These are phyloP conservation scores for Drosophila atripex DNA, from an alignment of 2,888 invertebrate species.

Conservation along the genomic window DNA sequence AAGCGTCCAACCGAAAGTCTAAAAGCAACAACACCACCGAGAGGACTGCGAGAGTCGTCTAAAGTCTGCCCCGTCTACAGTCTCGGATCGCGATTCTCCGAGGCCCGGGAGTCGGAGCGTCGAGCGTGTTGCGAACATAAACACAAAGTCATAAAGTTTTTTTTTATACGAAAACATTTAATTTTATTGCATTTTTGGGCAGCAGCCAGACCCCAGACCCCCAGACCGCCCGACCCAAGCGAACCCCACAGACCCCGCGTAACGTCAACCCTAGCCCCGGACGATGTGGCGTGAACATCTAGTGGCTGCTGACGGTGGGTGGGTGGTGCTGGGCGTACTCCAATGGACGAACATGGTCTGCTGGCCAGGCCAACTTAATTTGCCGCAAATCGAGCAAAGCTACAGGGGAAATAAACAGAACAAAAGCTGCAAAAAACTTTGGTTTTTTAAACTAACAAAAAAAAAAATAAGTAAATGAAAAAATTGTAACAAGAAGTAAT, in stretches of 20 bases:
- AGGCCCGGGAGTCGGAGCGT: slow-evolving; percentile 23
- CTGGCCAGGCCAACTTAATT: slow-evolving; percentile 72
- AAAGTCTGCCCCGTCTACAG: background rate
- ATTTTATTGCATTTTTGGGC: slow-evolving; percentile 80
- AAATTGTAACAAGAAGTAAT: background rate
- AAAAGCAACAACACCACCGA: slow-evolving; percentile 27
- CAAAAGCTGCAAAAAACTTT: slow-evolving; percentile 23
- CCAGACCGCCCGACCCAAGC: slow-evolving; percentile 10
- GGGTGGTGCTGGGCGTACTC: slow-evolving; percentile 7
- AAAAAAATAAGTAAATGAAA: background rate
- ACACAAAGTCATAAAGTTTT: slow-evolving; percentile 79
- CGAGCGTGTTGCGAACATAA: slow-evolving; percentile 72
- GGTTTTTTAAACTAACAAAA: slow-evolving; percentile 7
- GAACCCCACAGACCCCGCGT: background rate
- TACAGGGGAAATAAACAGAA: slow-evolving; percentile 49
- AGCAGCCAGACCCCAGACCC: slow-evolving; percentile 46
- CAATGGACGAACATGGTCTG: slow-evolving; percentile 53
- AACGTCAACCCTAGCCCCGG: slow-evolving; percentile 15
- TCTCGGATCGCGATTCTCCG: slow-evolving; percentile 8
- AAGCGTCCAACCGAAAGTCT: slow-evolving; percentile 59
- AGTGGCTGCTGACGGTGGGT: background rate
- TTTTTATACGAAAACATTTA: slow-evolving; percentile 78
- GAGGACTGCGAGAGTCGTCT: slow-evolving; percentile 7
- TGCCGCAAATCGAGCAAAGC: slow-evolving; percentile 77
- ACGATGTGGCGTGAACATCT: background rate